These are phyloP conservation scores for Chironomus tentans DNA, from an alignment of 2,888 invertebrate genomes.

Conservation along the genomic window DNA sequence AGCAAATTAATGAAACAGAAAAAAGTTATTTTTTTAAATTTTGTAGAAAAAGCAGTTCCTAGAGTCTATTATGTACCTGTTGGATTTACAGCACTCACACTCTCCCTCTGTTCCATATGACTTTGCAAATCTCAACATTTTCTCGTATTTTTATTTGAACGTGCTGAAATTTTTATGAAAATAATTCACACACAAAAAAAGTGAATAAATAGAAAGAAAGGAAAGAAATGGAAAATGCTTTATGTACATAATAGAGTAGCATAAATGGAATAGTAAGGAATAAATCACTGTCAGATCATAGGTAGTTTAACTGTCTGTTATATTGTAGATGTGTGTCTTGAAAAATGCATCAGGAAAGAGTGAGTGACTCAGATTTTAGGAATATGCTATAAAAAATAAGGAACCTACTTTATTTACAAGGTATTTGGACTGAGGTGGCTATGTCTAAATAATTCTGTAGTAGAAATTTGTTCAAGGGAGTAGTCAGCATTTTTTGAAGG, in stretches of 20 bases:
- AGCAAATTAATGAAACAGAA: slow-evolving; percentile 17
- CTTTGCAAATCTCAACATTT: no score
- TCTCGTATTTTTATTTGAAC: neutral
- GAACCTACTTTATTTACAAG: no score
- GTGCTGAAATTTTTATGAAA: slow-evolving; percentile 6
- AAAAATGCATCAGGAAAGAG: neutral
- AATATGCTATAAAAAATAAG: no score
- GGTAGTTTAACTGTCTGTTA: neutral
- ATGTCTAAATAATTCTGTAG: no score
- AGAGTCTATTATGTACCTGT: slow-evolving; percentile 19
- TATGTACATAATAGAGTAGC: no score
- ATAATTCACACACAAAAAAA: neutral
- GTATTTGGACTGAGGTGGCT: no score
- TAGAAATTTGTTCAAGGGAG: no score
- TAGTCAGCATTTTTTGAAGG: no score
- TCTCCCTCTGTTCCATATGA: no score
- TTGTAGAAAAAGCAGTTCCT: slow-evolving; percentile 1
- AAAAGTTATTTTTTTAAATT: neutral
- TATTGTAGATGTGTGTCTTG: neutral
- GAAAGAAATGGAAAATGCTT: no score
- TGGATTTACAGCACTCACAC: neutral
- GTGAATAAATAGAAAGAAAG: no score
- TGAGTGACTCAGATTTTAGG: neutral
- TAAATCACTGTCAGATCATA: neutral
- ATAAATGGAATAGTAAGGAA: neutral